Conservation (phyloP, 2,888 invertebrate species). For the Ethmia dodecea region DNA sequence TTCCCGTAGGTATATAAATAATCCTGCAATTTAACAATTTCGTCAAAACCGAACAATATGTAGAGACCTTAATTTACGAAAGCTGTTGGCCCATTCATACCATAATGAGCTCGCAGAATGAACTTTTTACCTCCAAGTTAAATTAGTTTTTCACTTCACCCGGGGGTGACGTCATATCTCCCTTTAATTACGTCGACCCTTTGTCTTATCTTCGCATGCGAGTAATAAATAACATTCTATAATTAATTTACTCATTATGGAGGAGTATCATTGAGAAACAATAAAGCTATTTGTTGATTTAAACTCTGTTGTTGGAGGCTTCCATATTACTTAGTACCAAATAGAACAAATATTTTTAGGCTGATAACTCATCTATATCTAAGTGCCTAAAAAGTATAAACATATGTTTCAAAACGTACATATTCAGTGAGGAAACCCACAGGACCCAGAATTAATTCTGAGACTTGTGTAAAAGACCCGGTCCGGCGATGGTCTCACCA, state of each 20-base stretch:
- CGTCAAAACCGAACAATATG: constrained; percentile 5
- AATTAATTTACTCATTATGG: constrained; percentile 56
- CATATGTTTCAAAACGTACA: too few relatives aligned
- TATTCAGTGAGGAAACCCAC: too few relatives aligned
- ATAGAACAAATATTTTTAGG: too few relatives aligned
- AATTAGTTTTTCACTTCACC: constrained; percentile 52
- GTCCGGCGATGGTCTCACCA: too few relatives aligned
- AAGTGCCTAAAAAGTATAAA: too few relatives aligned
- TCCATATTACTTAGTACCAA: too few relatives aligned
- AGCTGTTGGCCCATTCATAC: constrained; percentile 30
- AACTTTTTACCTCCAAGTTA: constrained; percentile 42
- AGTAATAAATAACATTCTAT: constrained; percentile 59
- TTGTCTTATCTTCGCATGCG: constrained; percentile 47
- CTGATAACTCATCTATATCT: too few relatives aligned
- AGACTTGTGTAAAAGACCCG: too few relatives aligned
- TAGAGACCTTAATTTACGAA: constrained; percentile 12
- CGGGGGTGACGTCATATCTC: constrained; percentile 38
- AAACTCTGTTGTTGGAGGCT: constrained; percentile 30
- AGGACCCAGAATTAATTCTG: too few relatives aligned
- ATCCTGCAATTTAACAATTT: too few relatives aligned
- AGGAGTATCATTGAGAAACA: constrained; percentile 39
- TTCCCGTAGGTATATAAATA: too few relatives aligned
- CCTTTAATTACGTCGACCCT: constrained; percentile 37
- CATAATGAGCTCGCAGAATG: constrained; percentile 27
- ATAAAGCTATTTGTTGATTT: constrained; percentile 50